Conservation (phyloP, 2,113 vertebrate genomes). For the Dendropsophus ebraccatus region DNA sequence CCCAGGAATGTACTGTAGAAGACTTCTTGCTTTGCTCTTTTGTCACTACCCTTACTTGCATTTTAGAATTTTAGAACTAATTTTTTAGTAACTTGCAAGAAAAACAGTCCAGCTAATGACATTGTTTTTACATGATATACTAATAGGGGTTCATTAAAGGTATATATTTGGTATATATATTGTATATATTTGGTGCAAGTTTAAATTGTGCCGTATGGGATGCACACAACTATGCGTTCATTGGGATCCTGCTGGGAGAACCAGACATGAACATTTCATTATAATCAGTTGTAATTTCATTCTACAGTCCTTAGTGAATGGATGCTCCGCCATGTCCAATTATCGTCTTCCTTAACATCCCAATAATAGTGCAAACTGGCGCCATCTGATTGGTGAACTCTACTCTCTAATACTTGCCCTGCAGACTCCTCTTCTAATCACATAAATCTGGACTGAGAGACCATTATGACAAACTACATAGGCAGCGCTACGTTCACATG, state of each 20-base stretch:
- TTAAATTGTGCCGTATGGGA: not conserved
- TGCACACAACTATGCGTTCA: not conserved
- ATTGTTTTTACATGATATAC: too few species aligned
- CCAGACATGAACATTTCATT: conserved; percentile 32
- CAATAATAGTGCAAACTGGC: conserved; percentile 60
- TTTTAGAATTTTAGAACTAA: too few species aligned
- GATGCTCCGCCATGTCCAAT: conserved; percentile 39
- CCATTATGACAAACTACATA: not conserved
- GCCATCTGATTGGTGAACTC: conserved; percentile 58
- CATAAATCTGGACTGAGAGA: not conserved
- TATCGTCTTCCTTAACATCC: conserved; percentile 61
- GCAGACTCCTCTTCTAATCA: not conserved
- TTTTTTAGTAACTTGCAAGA: too few species aligned
- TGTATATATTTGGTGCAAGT: not conserved
- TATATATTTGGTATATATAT: too few species aligned
- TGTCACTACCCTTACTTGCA: too few species aligned
- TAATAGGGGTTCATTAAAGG: too few species aligned
- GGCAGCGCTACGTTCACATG: not conserved
- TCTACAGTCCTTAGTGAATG: conserved; percentile 58
- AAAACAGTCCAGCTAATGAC: too few species aligned
- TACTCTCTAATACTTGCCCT: conserved; percentile 38
- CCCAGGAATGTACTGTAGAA: too few species aligned
- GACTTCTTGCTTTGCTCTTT: too few species aligned
- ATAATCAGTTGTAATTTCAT: conserved; percentile 25
- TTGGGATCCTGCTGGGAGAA: conserved; percentile 3